These are phyloP conservation scores for Agrochola circellaris DNA, from an alignment of 2,888 invertebrate genomes.

Conservation along the genomic window DNA sequence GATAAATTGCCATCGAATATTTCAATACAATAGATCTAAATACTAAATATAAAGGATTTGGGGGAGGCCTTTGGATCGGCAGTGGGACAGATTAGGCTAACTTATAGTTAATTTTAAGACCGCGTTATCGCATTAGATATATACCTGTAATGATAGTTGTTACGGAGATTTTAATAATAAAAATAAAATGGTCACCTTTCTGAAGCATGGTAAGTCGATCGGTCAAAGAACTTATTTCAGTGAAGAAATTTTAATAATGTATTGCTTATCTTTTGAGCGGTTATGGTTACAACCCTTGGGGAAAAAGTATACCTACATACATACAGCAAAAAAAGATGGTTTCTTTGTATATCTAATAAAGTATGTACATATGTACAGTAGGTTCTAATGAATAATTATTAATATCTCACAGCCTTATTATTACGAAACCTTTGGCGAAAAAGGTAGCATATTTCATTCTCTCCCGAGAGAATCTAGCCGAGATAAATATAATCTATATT, in stretches of 20 bases:
- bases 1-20: background rate
- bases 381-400: background rate
- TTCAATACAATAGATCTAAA: background rate
- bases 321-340: background rate
- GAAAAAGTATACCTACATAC: background rate
- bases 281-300: background rate
- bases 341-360: background rate
- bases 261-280: background rate
- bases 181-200: background rate
- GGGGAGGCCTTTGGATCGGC: too few species aligned
- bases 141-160: too few species aligned
- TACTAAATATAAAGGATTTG: background rate
- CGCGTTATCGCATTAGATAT: too few species aligned
- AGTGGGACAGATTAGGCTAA: too few species aligned
- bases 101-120: too few species aligned
- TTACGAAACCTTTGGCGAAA: background rate
- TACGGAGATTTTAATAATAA: too few species aligned
- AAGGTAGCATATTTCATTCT: conserved; percentile 29
- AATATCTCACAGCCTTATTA: conserved; percentile 7
- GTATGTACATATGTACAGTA: background rate
- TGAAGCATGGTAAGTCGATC: background rate
- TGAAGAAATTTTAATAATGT: background rate
- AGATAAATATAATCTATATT: conserved; percentile 44
- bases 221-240: background rate
- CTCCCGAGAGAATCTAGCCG: conserved; percentile 10